phyloP scores from a whole-genome alignment of 2,888 invertebrate species.

The Arge pagana region DNA sequence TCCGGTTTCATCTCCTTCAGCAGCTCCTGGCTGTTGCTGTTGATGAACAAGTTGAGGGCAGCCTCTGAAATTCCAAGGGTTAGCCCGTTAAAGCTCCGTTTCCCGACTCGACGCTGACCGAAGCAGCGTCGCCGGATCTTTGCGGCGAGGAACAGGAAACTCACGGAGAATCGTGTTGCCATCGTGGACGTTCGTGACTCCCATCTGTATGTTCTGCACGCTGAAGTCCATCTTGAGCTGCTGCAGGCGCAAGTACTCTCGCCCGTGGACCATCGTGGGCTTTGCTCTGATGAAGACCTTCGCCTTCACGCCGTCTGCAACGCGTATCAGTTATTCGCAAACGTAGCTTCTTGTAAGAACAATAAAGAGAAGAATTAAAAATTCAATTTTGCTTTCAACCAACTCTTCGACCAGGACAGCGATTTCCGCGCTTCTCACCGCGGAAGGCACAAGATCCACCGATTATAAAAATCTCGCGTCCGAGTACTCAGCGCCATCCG shows the following conservation, averaged over 20 bases:
- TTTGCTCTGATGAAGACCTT: conserved; percentile 81
- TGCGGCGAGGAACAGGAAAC: no score
- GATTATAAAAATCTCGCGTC: no score
- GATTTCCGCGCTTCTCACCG: no score
- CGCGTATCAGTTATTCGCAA: no score
- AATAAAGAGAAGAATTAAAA: no score
- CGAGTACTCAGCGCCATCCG: no score
- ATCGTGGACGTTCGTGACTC: conserved; percentile 82
- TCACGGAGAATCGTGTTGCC: conserved; percentile 80
- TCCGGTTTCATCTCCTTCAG: conserved; percentile 88
- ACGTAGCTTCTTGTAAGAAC: no score
- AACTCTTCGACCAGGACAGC: no score
- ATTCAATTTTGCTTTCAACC: no score
- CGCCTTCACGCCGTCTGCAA: conserved; percentile 79
- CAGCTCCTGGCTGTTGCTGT: conserved; percentile 82
- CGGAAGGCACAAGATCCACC: no score
- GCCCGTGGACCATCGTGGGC: conserved; percentile 67
- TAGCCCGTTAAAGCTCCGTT: background rate
- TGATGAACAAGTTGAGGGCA: conserved; percentile 83
- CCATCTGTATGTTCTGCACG: conserved; percentile 82
- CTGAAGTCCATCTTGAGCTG: conserved; percentile 86
- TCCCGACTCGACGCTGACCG: no score
- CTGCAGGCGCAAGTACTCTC: conserved; percentile 72
- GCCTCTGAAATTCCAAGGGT: conserved; percentile 73
- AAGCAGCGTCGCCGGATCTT: no score